Base-by-base conservation (phyloP, 1,140 invertebrate genomes). In the Aricia agestis region DNA sequence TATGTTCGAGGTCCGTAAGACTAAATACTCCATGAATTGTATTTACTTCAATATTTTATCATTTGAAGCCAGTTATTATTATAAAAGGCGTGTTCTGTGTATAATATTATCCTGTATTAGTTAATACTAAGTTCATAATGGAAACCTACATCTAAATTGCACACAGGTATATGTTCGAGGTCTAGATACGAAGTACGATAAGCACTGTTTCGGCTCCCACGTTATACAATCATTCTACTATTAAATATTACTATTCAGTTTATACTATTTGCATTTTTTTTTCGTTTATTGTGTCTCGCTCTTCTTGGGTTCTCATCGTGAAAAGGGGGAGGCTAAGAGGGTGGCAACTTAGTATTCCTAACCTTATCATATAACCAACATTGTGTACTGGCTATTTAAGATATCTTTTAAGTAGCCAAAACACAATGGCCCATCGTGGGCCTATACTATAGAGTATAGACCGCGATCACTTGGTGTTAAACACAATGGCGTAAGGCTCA, bases 31-130 rank as follows among this genome's bases (percentile, higher is more conserved):
- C 41, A 3, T 42, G 65, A 19, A 31, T 32, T 59, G 42, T 65
- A 65, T 42, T 52, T 13, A 45, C 52, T 42, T 42, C 69, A 66
- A 66, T 66, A 66, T 42, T 67, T 67, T 67, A 41, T 67, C 66
- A 67, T 18, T 42, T 42, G 45, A 52, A 52, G 9, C 45, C 5
- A 3, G 45, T 52, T 52, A 52, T 52, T 52, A 52, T 52, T 52
- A 52, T 52, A 52, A 52, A 52, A 2, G 45, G 45, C 11, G 45
- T 52, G 45, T 52, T 15, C 45, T 11, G 45, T 52, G 45, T 9
- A 36, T 52, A 52, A 52, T 52, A 4, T 52, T 13, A 52, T 15
- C 45, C 9, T 52, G 45, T 52, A 15, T 52, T 52, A 52, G 45
- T 52, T 52, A 52, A 13, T 52, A 52, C 11, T 52, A 52, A 4